A percentile compares a stretch with the other conserved stretches of the same genome.
phyloP scores from a whole-genome alignment of 2,888 invertebrate species.

The Amiota communis region DNA sequence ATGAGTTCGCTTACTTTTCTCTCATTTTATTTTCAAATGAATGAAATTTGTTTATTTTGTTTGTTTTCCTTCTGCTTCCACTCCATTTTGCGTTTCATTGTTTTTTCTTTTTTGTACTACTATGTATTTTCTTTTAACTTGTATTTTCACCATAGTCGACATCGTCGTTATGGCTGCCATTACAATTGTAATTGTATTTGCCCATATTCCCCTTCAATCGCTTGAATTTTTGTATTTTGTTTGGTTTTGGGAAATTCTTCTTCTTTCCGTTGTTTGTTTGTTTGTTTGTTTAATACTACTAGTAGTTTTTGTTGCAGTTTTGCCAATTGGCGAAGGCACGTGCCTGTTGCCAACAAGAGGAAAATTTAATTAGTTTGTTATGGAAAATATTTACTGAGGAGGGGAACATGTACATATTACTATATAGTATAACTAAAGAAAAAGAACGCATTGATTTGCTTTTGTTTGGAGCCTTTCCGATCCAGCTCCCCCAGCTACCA shows the following conservation, averaged over 20 bases:
- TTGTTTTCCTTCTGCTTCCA: background rate
- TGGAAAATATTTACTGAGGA: constrained; percentile 22
- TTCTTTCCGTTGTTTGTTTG: background rate
- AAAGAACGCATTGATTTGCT: constrained; percentile 32
- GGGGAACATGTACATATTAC: background rate
- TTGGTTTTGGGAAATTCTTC: background rate
- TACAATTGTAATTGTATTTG: constrained; percentile 18
- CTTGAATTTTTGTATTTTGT: constrained; percentile 8
- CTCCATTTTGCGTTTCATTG: background rate
- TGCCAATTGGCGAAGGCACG: constrained; percentile 31
- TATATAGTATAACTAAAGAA: no score
- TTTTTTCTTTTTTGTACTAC: constrained; percentile 3
- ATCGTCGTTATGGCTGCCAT: constrained; percentile 21
- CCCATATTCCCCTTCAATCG: background rate
- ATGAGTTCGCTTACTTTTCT: constrained; percentile 12
- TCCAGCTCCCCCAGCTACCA: no score
- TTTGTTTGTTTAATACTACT: no score
- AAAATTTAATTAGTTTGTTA: constrained; percentile 37
- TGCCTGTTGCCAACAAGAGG: constrained; percentile 10
- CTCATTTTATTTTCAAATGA: constrained; percentile 25
- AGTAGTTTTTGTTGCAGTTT: constrained; percentile 11
- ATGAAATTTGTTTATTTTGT: constrained; percentile 26
- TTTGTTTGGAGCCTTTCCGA: constrained; percentile 23
- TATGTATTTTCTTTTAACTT: background rate
- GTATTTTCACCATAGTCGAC: background rate